A percentile compares a stretch with the other conserved stretches of the same genome.
Conservation (phyloP, 2,888 invertebrate species). For the Sipha maydis region DNA sequence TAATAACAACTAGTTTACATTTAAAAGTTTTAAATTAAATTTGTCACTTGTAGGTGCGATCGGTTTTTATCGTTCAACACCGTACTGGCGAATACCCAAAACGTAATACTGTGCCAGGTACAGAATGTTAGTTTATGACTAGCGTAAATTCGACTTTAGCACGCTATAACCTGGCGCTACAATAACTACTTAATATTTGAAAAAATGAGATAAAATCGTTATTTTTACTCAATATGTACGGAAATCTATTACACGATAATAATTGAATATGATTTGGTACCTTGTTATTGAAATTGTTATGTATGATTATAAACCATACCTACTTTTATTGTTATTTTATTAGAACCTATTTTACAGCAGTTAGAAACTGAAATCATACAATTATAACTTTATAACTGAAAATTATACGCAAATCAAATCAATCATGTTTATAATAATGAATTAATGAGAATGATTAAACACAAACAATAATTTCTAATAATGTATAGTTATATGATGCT, state of each 20-base stretch:
- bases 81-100: constrained; percentile 42
- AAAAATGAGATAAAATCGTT: constrained; percentile 56
- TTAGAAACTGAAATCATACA: neutral
- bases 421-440: neutral
- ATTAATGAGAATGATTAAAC: neutral
- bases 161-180: constrained; percentile 48
- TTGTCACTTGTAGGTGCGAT: constrained; percentile 61
- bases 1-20: constrained; percentile 19
- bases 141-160: constrained; percentile 46
- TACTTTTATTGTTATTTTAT: neutral
- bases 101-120: constrained; percentile 53
- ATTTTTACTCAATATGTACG: constrained; percentile 36
- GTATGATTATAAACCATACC: neutral
- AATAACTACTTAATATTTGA: constrained; percentile 48
- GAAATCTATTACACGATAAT: constrained; percentile 32
- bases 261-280: constrained; percentile 41
- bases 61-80: constrained; percentile 55
- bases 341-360: too few species aligned
- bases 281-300: neutral
- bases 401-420: neutral
- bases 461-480: neutral
- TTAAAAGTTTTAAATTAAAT: constrained; percentile 60
- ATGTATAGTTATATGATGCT: neutral
- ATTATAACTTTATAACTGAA: neutral
- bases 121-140: constrained; percentile 49